Conservation (phyloP, 2,113 vertebrate species). For the Channa argus region DNA sequence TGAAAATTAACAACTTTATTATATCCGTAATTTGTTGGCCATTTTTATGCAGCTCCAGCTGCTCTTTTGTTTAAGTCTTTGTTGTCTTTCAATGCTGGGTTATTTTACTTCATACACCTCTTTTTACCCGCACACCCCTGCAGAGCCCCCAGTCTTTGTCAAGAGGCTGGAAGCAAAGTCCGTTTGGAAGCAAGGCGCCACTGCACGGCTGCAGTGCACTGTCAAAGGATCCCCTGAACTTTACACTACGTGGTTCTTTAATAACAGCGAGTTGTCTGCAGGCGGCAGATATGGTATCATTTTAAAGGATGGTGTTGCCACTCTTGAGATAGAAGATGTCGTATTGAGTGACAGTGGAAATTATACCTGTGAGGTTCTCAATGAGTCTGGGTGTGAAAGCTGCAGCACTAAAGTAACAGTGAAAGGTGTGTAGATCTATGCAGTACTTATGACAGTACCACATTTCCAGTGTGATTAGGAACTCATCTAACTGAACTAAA, state of each 20-base stretch:
- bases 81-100: conserved; percentile 26
- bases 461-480: not conserved
- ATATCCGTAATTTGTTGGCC: not conserved
- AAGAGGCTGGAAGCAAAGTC: conserved; percentile 91
- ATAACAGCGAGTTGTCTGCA: conserved; percentile 86
- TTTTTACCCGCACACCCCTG: conserved; percentile 47
- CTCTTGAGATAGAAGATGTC: conserved; percentile 86
- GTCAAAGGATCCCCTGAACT: conserved; percentile 93
- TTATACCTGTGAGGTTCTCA: conserved; percentile 91
- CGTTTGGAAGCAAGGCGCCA: conserved; percentile 88
- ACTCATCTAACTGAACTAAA: conserved; percentile 16
- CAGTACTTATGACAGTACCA: not conserved
- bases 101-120: conserved; percentile 36
- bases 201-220: conserved; percentile 88
- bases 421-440: conserved; percentile 86
- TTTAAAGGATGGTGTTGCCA: conserved; percentile 84
- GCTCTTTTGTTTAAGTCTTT: not conserved
- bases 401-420: conserved; percentile 87
- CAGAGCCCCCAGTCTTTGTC: conserved; percentile 86
- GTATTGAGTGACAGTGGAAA: conserved; percentile 86
- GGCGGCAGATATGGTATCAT: conserved; percentile 83
- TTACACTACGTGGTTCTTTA: conserved; percentile 90
- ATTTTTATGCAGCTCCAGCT: not conserved
- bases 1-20: conserved; percentile 35
- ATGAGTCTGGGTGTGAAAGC: conserved; percentile 90